A percentile compares a stretch with the other conserved stretches of the same genome.
These are phyloP conservation scores for Spheniscus humboldti DNA, from an alignment of 2,797 vertebrate species.

Conservation along the genomic window DNA sequence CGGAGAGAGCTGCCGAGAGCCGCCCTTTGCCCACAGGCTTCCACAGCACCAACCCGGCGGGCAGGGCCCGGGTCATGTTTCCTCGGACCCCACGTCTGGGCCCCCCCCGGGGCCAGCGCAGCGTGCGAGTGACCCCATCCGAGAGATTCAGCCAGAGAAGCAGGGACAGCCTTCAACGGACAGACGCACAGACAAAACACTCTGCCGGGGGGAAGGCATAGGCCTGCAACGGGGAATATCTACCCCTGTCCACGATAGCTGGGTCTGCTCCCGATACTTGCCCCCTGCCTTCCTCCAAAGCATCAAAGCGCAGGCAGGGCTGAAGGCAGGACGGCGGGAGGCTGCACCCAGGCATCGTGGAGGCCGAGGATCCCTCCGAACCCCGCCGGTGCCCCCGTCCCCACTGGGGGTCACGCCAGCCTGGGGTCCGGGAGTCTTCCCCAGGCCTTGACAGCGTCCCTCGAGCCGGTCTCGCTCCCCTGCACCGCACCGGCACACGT, in stretches of 20 bases:
- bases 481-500: too few relatives aligned
- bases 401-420: background rate
- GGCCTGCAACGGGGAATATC: too few relatives aligned
- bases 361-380: too few relatives aligned
- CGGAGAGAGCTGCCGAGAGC: fast-evolving
- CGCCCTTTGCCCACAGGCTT: background rate
- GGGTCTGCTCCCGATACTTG: fast-evolving
- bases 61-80: fast-evolving
- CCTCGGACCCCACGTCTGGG: fast-evolving
- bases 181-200: background rate
- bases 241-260: fast-evolving
- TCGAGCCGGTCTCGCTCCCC: background rate
- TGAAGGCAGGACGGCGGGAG: background rate
- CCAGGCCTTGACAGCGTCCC: background rate
- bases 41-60: fast-evolving
- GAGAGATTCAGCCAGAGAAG: background rate
- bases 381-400: background rate
- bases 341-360: fast-evolving
- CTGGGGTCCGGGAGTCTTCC: too few relatives aligned
- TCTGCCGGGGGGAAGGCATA: too few relatives aligned
- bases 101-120: background rate
- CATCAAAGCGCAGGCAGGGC: background rate
- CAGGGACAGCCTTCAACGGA: background rate
- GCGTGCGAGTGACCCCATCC: fast-evolving
- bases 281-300: background rate